Conservation (phyloP, 2,888 invertebrate genomes). For the Chymomyza amoena region DNA sequence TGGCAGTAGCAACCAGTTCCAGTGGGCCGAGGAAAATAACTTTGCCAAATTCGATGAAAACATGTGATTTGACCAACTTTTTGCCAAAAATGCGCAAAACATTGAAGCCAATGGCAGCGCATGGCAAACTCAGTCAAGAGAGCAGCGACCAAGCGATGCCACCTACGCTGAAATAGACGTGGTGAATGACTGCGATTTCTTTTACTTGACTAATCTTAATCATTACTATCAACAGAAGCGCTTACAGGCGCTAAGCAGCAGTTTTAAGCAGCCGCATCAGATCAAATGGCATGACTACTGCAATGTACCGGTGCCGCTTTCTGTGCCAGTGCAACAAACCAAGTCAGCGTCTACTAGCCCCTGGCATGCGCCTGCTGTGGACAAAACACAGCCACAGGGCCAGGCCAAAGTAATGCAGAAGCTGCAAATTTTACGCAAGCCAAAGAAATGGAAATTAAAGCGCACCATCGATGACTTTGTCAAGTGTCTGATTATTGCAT, state of each 20-base stretch:
- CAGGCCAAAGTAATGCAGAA: constrained; percentile 25
- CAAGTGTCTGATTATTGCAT: constrained; percentile 60
- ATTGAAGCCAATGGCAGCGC: background rate
- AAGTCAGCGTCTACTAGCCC: constrained; percentile 57
- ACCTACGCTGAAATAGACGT: constrained; percentile 74
- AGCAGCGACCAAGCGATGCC: constrained; percentile 33
- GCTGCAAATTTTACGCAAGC: constrained; percentile 62
- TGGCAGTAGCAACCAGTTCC: constrained; percentile 56
- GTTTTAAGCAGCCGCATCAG: constrained; percentile 12
- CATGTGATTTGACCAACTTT: constrained; percentile 79
- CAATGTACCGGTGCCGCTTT: constrained; percentile 42
- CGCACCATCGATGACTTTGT: constrained; percentile 58
- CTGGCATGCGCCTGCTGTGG: constrained; percentile 46
- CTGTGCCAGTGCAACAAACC: constrained; percentile 10
- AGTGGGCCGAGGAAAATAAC: constrained; percentile 77
- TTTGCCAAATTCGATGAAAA: constrained; percentile 80
- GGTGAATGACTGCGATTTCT: constrained; percentile 66
- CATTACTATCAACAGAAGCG: constrained; percentile 71
- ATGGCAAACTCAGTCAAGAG: constrained; percentile 16
- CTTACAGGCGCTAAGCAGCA: constrained; percentile 24
- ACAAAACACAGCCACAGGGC: constrained; percentile 13
- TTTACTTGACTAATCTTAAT: constrained; percentile 71
- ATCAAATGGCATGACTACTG: constrained; percentile 41
- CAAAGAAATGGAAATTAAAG: constrained; percentile 71
- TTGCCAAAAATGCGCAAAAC: constrained; percentile 48